phyloP scores from a whole-genome alignment of 2,888 invertebrate species.

The Lampropteryx suffumata region DNA sequence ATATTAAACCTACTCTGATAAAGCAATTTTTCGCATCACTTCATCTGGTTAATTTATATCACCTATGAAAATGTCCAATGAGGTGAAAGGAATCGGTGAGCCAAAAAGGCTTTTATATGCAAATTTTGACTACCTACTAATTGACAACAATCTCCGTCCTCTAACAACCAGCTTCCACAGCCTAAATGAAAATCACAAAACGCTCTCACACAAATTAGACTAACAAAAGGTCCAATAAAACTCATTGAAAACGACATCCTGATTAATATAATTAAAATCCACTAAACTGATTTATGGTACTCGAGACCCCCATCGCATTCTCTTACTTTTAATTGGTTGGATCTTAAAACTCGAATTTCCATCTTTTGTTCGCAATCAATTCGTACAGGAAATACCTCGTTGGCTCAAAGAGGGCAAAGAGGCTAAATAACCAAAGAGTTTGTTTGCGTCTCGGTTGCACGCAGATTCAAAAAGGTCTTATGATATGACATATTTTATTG shows the following conservation, averaged over 20 bases:
- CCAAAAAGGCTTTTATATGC: neutral
- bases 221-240: slow-evolving; percentile 50
- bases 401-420: slow-evolving; percentile 47
- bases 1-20: too few relatives aligned
- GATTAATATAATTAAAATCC: slow-evolving; percentile 64
- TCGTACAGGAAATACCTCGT: slow-evolving; percentile 69
- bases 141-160: slow-evolving; percentile 6
- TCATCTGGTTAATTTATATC: too few relatives aligned
- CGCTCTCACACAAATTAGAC: slow-evolving; percentile 40
- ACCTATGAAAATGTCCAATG: too few relatives aligned
- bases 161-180: neutral
- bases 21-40: too few relatives aligned
- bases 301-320: slow-evolving; percentile 71
- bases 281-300: slow-evolving; percentile 63
- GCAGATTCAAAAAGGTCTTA: slow-evolving; percentile 60
- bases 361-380: slow-evolving; percentile 62
- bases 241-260: slow-evolving; percentile 59
- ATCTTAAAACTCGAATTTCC: slow-evolving; percentile 63
- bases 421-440: slow-evolving; percentile 36
- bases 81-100: too few relatives aligned
- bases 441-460: slow-evolving; percentile 71
- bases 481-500: slow-evolving; percentile 80
- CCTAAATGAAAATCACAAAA: slow-evolving; percentile 27
- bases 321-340: slow-evolving; percentile 66
- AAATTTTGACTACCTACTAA: neutral